A percentile compares a stretch with the other conserved stretches of the same genome.
These are phyloP conservation scores for Lochmaea crataegi DNA, from an alignment of 2,888 invertebrate genomes.

Conservation along the genomic window DNA sequence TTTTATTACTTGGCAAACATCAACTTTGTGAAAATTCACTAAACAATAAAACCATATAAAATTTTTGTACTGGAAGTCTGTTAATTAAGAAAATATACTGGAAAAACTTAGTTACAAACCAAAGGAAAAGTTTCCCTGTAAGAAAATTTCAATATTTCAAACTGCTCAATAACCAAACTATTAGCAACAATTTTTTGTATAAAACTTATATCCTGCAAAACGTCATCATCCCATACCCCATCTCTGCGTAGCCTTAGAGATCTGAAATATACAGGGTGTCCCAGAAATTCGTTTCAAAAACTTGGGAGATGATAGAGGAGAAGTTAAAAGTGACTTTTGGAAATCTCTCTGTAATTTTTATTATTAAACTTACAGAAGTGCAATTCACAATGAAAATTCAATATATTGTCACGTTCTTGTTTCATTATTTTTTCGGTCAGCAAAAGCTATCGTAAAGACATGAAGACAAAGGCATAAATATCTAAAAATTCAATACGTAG, in stretches of 20 bases:
- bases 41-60: slow-evolving; percentile 37
- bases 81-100: slow-evolving; percentile 19
- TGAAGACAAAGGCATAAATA: slow-evolving; percentile 57
- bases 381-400: not conserved
- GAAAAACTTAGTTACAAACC: slow-evolving; percentile 12
- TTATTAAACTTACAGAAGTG: too few species aligned
- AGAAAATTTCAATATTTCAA: not conserved
- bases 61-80: slow-evolving; percentile 19
- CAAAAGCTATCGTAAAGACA: slow-evolving; percentile 22
- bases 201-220: not conserved
- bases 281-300: too few species aligned
- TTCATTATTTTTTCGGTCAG: slow-evolving; percentile 1
- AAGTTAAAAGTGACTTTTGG: too few species aligned
- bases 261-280: too few species aligned
- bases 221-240: too few species aligned
- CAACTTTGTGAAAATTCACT: slow-evolving; percentile 42
- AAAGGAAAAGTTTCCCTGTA: not conserved
- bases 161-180: not conserved
- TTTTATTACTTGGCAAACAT: slow-evolving; percentile 55
- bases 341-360: too few species aligned
- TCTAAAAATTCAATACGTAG: slow-evolving; percentile 61
- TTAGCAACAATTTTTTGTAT: not conserved
- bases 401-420: slow-evolving; percentile 7
- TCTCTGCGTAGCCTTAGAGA: too few species aligned
- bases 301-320: too few species aligned